Percentiles rank a stretch among this genome's conserved stretches.
Conservation (phyloP, 2,888 invertebrate genomes). For the Carcina quercana region DNA sequence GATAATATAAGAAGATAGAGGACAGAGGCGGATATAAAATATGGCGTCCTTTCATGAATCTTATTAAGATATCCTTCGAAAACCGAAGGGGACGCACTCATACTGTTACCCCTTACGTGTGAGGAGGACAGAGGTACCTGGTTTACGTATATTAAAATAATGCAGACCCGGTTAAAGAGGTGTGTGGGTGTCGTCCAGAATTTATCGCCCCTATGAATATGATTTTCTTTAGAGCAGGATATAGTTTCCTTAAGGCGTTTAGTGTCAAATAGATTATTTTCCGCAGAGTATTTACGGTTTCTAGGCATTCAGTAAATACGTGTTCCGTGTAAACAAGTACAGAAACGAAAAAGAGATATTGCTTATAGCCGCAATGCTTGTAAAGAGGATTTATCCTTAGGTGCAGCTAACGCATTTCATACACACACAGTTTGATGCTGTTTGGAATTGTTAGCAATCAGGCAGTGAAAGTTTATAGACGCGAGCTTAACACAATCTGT, state of each 20-base stretch:
- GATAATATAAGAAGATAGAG: constrained; percentile 76
- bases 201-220: constrained; percentile 71
- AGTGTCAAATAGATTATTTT: constrained; percentile 34
- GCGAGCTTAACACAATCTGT: no score
- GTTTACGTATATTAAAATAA: constrained; percentile 73
- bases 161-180: constrained; percentile 68
- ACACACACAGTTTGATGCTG: no score
- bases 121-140: constrained; percentile 32
- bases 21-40: constrained; percentile 83
- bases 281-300: no score
- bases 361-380: no score
- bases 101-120: constrained; percentile 15
- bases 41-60: constrained; percentile 89
- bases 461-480: no score
- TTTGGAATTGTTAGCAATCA: no score
- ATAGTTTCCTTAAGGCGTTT: constrained; percentile 49
- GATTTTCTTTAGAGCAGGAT: constrained; percentile 67
- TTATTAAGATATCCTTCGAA: constrained; percentile 85
- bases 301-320: no score
- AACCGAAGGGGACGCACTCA: constrained; percentile 56
- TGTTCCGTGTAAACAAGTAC: no score
- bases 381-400: no score
- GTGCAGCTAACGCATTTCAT: no score
- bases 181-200: constrained; percentile 49
- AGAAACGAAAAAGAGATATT: no score